phyloP scores from a whole-genome alignment of 1,140 invertebrate genomes.

The Lepidurus arcticus region DNA sequence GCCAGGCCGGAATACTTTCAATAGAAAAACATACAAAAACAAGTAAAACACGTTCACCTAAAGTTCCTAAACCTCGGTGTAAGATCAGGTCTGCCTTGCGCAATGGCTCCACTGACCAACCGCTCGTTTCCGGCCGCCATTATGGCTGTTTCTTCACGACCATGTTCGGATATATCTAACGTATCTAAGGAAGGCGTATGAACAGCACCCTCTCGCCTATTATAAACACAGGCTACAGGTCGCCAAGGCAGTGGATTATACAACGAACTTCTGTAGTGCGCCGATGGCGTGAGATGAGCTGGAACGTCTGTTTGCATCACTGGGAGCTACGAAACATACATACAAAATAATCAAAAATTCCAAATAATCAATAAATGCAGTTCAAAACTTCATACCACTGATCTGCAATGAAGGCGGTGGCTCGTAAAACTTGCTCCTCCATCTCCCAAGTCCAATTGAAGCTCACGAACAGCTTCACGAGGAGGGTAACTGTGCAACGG shows the following conservation, averaged over 20 bases:
- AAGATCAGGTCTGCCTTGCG: neutral
- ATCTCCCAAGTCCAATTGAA: constrained; percentile 68
- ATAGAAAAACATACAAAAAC: constrained; percentile 4
- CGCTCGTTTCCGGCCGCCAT: neutral
- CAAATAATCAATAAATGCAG: neutral
- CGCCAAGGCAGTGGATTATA: constrained; percentile 18
- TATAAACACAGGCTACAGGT: neutral
- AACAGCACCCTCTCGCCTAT: neutral
- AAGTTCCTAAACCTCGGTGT: constrained; percentile 11
- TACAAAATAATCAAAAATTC: neutral
- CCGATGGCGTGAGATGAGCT: neutral
- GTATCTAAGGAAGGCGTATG: constrained; percentile 2
- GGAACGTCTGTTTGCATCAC: constrained; percentile 1
- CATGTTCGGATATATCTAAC: neutral
- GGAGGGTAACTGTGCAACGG: constrained; percentile 50
- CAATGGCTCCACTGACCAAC: neutral
- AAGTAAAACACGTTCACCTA: neutral
- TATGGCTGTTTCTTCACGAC: neutral
- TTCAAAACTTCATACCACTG: neutral
- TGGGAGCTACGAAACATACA: neutral
- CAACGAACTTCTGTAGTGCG: neutral
- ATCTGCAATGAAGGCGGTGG: constrained; percentile 14
- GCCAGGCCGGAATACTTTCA: neutral
- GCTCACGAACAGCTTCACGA: constrained; percentile 55
- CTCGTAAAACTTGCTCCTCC: constrained; percentile 46